Evolutionary conservation across 2,113 vertebrate genomes (phyloP).

Genomic region (Leucopsar rothschildi): DNA sequence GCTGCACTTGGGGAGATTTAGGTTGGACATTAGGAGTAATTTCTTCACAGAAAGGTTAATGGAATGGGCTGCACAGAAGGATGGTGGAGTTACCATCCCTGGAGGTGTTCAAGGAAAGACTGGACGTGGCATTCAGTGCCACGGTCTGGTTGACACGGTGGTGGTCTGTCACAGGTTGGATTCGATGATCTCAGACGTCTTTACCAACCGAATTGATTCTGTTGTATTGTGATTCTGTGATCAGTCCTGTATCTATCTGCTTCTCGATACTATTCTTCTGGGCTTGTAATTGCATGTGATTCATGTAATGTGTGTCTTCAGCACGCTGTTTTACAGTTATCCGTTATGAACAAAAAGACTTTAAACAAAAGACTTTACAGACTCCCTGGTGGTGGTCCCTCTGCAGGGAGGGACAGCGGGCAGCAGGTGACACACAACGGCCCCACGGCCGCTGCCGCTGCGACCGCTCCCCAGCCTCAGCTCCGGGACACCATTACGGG

Average conservation of each 20-base stretch:
- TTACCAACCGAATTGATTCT: neutral
- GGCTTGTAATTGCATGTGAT: neutral
- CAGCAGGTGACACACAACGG: neutral
- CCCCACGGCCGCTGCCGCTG: neutral
- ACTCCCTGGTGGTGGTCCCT: rapidly evolving
- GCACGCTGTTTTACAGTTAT: neutral
- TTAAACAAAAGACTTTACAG: neutral
- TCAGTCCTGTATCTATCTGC: neutral
- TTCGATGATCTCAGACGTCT: neutral
- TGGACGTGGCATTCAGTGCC: neutral
- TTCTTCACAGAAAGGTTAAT: neutral
- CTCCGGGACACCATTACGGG: rapidly evolving
- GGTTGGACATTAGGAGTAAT: neutral
- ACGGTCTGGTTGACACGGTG: too few species aligned
- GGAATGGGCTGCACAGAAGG: neutral
- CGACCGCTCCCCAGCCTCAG: neutral
- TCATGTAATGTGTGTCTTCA: neutral
- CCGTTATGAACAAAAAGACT: neutral
- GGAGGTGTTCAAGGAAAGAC: neutral
- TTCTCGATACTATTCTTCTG: neutral
- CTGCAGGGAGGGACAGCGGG: neutral
- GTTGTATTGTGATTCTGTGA: too few species aligned
- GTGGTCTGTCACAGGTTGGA: neutral
- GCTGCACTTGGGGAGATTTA: neutral
- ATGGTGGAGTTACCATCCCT: neutral